Evolutionary conservation across 2,888 invertebrate species (phyloP).

Genomic region (Drosophila kokeensis): DNA sequence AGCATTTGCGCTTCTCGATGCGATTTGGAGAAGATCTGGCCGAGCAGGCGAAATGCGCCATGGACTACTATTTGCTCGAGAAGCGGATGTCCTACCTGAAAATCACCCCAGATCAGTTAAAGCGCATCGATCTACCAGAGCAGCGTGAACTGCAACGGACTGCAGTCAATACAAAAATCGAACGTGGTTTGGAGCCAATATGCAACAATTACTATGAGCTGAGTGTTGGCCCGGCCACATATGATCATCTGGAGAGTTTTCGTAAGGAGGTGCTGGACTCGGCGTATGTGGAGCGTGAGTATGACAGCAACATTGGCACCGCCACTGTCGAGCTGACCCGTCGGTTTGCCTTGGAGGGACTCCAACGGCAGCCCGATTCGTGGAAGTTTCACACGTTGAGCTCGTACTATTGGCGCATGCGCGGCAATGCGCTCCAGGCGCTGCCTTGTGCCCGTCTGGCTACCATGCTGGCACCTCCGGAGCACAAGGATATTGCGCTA

Average conservation of each 20-base stretch:
- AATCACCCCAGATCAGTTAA: slow-evolving; percentile 79
- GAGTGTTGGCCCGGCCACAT: slow-evolving; percentile 72
- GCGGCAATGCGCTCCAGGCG: slow-evolving; percentile 82
- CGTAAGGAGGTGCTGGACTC: slow-evolving; percentile 60
- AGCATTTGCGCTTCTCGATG: slow-evolving; percentile 83
- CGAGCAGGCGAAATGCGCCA: slow-evolving; percentile 83
- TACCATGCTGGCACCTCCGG: slow-evolving; percentile 80
- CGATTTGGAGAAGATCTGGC: slow-evolving; percentile 83
- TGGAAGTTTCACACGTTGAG: slow-evolving; percentile 84
- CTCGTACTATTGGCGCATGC: slow-evolving; percentile 84
- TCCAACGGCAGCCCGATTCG: slow-evolving; percentile 77
- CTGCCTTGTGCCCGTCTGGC: slow-evolving; percentile 83
- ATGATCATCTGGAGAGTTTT: slow-evolving; percentile 81
- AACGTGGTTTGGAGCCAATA: slow-evolving; percentile 60
- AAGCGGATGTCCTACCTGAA: slow-evolving; percentile 77
- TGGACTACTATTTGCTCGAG: slow-evolving; percentile 80
- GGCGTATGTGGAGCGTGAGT: slow-evolving; percentile 79
- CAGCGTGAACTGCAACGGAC: slow-evolving; percentile 61
- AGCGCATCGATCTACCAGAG: slow-evolving; percentile 77
- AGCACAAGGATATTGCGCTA: slow-evolving; percentile 81
- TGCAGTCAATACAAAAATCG: slow-evolving; percentile 8
- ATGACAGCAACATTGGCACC: slow-evolving; percentile 66
- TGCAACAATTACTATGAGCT: slow-evolving; percentile 69
- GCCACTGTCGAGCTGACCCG: slow-evolving; percentile 73
- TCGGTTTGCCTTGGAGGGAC: slow-evolving; percentile 70